A percentile compares a stretch with the other conserved stretches of the same genome.
These are phyloP conservation scores for Microtus pennsylvanicus DNA, from an alignment of 2,113 vertebrate genomes.

Conservation along the genomic window DNA sequence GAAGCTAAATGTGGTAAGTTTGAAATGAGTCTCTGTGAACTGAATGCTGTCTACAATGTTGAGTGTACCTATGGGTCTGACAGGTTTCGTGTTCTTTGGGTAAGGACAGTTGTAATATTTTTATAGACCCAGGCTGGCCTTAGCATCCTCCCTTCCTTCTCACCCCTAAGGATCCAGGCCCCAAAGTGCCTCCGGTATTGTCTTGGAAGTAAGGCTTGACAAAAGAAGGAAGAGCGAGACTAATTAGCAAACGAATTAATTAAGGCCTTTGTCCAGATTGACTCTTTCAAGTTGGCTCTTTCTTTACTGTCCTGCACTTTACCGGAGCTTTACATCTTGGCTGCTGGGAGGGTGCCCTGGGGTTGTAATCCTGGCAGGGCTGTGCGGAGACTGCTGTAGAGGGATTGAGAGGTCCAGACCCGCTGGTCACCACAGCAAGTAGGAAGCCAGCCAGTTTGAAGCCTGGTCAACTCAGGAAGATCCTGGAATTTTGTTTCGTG, in stretches of 20 bases:
- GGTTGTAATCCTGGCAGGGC: not conserved
- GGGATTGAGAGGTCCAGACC: not conserved
- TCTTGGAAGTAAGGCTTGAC: slow-evolving; percentile 68
- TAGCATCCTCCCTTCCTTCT: not conserved
- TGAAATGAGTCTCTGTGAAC: slow-evolving; percentile 20
- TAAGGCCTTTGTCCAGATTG: slow-evolving; percentile 70
- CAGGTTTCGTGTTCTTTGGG: slow-evolving; percentile 32
- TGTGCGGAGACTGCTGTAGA: too few species aligned
- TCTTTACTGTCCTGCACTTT: slow-evolving; percentile 21
- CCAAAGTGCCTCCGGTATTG: slow-evolving; percentile 1
- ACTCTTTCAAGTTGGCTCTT: slow-evolving; percentile 65
- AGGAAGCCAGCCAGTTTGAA: not conserved
- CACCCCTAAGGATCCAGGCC: not conserved
- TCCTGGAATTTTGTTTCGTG: not conserved
- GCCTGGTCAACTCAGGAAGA: not conserved
- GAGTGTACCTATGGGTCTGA: slow-evolving; percentile 9
- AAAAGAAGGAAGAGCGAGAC: slow-evolving; percentile 64
- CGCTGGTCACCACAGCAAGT: not conserved
- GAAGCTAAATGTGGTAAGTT: not conserved
- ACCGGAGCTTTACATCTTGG: slow-evolving; percentile 46
- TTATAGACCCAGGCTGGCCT: not conserved
- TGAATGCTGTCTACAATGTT: not conserved
- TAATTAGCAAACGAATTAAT: slow-evolving; percentile 78
- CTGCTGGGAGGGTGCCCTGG: not conserved
- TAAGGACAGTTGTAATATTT: slow-evolving; percentile 41